Conservation (phyloP, 2,113 vertebrate genomes). For the Machaerirhynchus nigripectus region DNA sequence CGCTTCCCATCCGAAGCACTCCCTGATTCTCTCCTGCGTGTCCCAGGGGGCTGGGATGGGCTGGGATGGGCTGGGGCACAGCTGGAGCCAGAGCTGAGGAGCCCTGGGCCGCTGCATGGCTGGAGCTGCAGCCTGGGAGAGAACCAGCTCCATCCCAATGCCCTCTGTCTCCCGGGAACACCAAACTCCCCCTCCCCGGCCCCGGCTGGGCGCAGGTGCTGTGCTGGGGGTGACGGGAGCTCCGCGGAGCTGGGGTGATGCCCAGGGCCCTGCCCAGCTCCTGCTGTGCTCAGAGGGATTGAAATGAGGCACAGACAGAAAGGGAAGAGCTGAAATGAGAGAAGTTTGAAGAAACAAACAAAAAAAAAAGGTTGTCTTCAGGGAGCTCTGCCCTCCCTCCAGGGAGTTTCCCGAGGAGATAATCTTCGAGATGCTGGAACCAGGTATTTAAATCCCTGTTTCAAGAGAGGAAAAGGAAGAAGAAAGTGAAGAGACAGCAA, state of each 20-base stretch:
- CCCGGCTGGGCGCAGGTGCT: accelerated
- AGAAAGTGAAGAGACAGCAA: conserved; percentile 11
- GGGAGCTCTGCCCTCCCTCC: conserved; percentile 17
- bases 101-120: accelerated
- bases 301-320: background rate
- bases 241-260: background rate
- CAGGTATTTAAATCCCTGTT: conserved; percentile 31
- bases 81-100: background rate
- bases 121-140: background rate
- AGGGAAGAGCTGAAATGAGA: background rate
- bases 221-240: background rate
- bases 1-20: background rate
- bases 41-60: accelerated
- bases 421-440: conserved; percentile 27
- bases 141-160: background rate
- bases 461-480: background rate
- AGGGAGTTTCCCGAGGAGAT: conserved; percentile 31
- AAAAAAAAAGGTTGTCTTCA: background rate
- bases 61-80: accelerated
- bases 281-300: background rate
- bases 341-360: background rate
- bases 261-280: background rate
- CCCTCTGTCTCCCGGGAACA: background rate
- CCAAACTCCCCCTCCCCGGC: background rate
- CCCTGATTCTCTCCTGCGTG: background rate